Base-by-base conservation (phyloP, 2,888 invertebrate genomes). In the Agonopterix heracliana region DNA sequence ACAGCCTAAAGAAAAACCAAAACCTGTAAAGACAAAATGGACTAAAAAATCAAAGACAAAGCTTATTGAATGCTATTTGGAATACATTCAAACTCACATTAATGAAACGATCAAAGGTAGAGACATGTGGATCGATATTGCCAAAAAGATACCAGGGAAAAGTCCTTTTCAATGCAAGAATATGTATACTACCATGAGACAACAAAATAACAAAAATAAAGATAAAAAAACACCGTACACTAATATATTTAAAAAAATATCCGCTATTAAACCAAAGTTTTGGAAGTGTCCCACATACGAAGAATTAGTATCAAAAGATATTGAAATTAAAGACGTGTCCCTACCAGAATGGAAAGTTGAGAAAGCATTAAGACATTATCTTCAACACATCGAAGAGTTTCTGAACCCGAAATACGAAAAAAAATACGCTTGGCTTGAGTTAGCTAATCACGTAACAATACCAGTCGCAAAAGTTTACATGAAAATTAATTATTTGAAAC, bases 401-500 rank as follows among this genome's bases (percentile, higher is more conserved):
- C 54, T 71, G 0, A 82, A 76, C 51, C 85, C 87, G 0, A 78
- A 73, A 54, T 85, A 72, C 40, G 82, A 85, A 40, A 82, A 80
- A 55, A 81, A 80, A 62, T 79, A 76, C 50, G 57, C 83, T 0
- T 88, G 86, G 87, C 72, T 71, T 0, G 80, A 84, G 49, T 49
- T 88, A 5, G 81, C 83, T 0, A 74, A 70, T 36, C 59, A 64
- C 10, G 64, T 83, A 1, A 60, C 64, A 0, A 78, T 78, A 35
- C 77, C 84, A 0, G 66, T 81, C 0, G 68, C 63, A 0, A 82
- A 78, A 61, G 63, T 83, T 1, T 82, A 75, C 12, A 80, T 79
- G 45, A 87, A 87, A 60, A 67, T 88, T 0, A 81, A 81, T 44
- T 83, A 76, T 63, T 63, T 88, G 38, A 86, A 85, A 49, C 74